phyloP scores from a whole-genome alignment of 2,888 invertebrate genomes.

The Pristionchus fissidentatus region DNA sequence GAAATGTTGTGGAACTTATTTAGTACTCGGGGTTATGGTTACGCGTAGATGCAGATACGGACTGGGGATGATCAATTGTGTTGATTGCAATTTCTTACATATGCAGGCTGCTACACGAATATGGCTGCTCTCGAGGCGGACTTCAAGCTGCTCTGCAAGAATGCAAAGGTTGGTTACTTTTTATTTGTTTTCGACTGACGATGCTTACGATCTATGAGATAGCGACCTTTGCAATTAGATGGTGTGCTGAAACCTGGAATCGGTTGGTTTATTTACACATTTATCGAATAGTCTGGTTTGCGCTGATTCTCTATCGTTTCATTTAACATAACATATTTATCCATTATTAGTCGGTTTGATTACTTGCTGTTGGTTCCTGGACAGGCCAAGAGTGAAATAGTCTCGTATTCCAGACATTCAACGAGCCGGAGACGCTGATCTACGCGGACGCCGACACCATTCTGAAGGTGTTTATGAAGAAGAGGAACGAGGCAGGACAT shows the following conservation, averaged over 20 bases:
- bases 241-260: too few species aligned
- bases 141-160: conserved; percentile 89
- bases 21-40: background rate
- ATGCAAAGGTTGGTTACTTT: conserved; percentile 85
- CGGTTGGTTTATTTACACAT: too few species aligned
- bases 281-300: too few species aligned
- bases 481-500: conserved; percentile 50
- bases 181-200: background rate
- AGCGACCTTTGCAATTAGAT: too few species aligned
- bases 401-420: conserved; percentile 80
- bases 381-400: background rate
- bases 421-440: conserved; percentile 95
- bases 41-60: background rate
- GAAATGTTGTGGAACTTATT: background rate
- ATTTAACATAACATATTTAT: too few species aligned
- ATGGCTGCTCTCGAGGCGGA: conserved; percentile 91
- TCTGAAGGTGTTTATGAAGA: conserved; percentile 81
- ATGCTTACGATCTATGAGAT: too few species aligned
- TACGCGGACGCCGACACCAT: conserved; percentile 91
- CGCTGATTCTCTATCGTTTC: too few species aligned
- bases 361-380: background rate
- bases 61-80: background rate
- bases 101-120: conserved; percentile 83
- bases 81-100: background rate
- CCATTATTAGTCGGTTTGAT: too few species aligned